Evolutionary conservation across 2,888 invertebrate genomes (phyloP).

Genomic region (Apamea monoglypha): DNA sequence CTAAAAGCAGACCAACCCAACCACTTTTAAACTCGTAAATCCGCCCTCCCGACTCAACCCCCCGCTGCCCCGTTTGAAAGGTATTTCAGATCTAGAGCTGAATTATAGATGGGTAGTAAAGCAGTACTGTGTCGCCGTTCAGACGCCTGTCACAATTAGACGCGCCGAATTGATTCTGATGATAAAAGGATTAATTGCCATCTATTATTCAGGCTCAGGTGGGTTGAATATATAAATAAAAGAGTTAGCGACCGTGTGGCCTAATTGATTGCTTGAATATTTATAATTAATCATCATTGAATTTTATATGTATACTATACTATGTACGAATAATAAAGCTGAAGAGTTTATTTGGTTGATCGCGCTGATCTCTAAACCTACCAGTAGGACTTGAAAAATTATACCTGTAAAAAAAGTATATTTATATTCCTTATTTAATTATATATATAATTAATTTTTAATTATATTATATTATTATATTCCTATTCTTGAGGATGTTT

Average conservation of each 20-base stretch:
- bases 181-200: slow-evolving; percentile 51
- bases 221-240: slow-evolving; percentile 38
- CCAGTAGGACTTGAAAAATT: too few species aligned
- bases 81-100: slow-evolving; percentile 48
- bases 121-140: slow-evolving; percentile 68
- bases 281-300: neutral
- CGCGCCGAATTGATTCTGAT: slow-evolving; percentile 32
- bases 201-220: slow-evolving; percentile 53
- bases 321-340: neutral
- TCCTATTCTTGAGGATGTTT: neutral
- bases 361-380: neutral
- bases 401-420: too few species aligned
- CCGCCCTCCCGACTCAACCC: neutral
- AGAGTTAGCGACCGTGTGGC: slow-evolving; percentile 3
- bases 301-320: neutral
- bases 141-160: slow-evolving; percentile 44
- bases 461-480: too few species aligned
- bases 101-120: slow-evolving; percentile 64
- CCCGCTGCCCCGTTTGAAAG: slow-evolving; percentile 25
- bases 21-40: slow-evolving; percentile 1
- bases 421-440: too few species aligned
- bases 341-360: neutral
- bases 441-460: too few species aligned
- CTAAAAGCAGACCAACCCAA: neutral
- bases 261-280: neutral